Percentiles rank a stretch among this genome's conserved stretches.
These are phyloP conservation scores for Chymomyza procnemis DNA, from an alignment of 2,888 invertebrate species.

Conservation along the genomic window DNA sequence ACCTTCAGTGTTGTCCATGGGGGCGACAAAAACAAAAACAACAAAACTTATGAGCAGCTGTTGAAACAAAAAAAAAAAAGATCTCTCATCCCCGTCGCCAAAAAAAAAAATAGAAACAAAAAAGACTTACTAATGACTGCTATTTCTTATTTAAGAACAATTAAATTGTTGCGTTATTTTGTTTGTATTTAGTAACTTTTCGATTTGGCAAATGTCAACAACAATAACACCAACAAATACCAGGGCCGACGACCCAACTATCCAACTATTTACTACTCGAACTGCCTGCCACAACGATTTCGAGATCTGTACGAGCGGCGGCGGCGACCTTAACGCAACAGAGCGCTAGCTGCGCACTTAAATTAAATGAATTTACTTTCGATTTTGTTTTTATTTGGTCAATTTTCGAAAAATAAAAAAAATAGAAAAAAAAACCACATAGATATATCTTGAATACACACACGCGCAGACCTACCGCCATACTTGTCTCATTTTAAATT, in stretches of 20 bases:
- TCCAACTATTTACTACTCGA: not conserved
- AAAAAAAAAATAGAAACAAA: not conserved
- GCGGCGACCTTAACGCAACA: not conserved
- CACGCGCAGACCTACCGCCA: not conserved
- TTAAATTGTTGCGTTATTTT: slow-evolving; percentile 50
- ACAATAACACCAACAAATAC: not conserved
- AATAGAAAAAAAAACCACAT: no score
- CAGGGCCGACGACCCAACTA: slow-evolving; percentile 29
- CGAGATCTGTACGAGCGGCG: not conserved
- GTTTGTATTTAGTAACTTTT: slow-evolving; percentile 32
- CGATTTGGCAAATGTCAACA: slow-evolving; percentile 20
- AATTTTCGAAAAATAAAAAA: not conserved
- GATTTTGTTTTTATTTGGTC: slow-evolving; percentile 37
- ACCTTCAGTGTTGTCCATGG: not conserved
- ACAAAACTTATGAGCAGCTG: no score
- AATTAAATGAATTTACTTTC: slow-evolving; percentile 63
- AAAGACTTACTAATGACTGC: not conserved
- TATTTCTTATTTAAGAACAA: slow-evolving; percentile 45
- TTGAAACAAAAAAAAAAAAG: no score
- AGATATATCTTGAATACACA: not conserved
- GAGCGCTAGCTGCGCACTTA: slow-evolving; percentile 39
- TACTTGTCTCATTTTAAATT: not conserved
- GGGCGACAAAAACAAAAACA: not conserved
- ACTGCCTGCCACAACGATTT: not conserved
- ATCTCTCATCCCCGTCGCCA: no score